Conservation (phyloP, 2,888 invertebrate species). For the Lasioglossum leucozonium region DNA sequence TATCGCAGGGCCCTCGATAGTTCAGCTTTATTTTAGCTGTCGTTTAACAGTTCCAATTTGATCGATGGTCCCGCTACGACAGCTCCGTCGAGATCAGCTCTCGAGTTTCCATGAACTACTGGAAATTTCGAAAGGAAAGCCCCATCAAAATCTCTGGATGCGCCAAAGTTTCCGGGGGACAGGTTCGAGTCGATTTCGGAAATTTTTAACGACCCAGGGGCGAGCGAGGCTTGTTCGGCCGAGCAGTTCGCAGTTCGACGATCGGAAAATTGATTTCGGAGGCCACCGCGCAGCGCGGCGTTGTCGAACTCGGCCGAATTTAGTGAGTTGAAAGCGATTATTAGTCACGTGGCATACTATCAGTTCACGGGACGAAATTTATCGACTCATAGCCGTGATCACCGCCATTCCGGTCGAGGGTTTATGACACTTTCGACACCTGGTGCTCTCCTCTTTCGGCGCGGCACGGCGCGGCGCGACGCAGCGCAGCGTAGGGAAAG, state of each 20-base stretch:
- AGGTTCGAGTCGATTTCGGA: not conserved
- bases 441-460: conserved; percentile 46
- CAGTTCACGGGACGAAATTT: conserved; percentile 47
- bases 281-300: not conserved
- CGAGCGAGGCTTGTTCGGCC: not conserved
- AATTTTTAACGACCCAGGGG: not conserved
- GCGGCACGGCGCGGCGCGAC: too few relatives aligned
- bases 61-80: not conserved
- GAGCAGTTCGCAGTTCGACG: conserved; percentile 7
- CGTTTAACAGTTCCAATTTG: not conserved
- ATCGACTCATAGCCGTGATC: conserved; percentile 57
- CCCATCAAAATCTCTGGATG: not conserved
- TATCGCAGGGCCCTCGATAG: not conserved
- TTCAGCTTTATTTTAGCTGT: not conserved
- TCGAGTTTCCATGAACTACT: not conserved
- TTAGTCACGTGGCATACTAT: conserved; percentile 42
- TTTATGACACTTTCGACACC: conserved; percentile 70
- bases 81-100: not conserved
- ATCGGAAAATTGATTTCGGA: conserved; percentile 27
- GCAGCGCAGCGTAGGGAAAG: not conserved
- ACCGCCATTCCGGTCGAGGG: conserved; percentile 29
- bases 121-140: not conserved
- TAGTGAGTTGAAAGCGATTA: conserved; percentile 47
- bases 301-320: conserved; percentile 29
- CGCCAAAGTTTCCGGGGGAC: not conserved